phyloP scores from a whole-genome alignment of 1,140 invertebrate genomes.

The Drosophila ficusphila region DNA sequence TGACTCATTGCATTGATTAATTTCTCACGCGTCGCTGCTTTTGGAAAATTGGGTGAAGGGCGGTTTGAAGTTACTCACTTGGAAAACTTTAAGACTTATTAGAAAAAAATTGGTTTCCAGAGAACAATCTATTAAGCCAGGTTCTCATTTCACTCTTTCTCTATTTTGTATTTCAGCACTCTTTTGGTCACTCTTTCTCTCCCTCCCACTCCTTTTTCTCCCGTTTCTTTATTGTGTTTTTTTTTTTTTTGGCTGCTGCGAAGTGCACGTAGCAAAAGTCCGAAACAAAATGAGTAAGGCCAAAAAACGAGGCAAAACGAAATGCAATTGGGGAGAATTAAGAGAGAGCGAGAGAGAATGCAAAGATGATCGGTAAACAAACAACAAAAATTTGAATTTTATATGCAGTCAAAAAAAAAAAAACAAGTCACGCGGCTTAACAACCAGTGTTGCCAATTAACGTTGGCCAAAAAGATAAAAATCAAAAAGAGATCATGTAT shows the following conservation, averaged over 20 bases:
- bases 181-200: not conserved
- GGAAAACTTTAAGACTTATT: constrained; percentile 10
- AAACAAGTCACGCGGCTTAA: constrained; percentile 54
- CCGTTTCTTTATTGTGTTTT: not conserved
- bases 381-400: constrained; percentile 3
- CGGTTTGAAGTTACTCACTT: constrained; percentile 13
- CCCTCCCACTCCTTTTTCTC: not conserved
- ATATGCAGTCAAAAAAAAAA: constrained; percentile 8
- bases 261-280: constrained; percentile 64
- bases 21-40: constrained; percentile 34
- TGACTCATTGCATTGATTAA: constrained; percentile 36
- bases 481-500: too few species aligned
- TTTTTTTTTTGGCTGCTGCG: constrained; percentile 14
- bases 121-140: not conserved
- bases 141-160: not conserved
- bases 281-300: constrained; percentile 54
- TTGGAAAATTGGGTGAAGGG: constrained; percentile 37
- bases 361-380: constrained; percentile 18
- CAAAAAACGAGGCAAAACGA: constrained; percentile 10
- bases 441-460: constrained; percentile 8
- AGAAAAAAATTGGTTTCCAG: not conserved
- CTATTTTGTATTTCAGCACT: not conserved
- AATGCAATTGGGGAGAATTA: constrained; percentile 24
- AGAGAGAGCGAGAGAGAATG: constrained; percentile 6
- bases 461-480: not conserved